Conservation (phyloP, 1,140 invertebrate species). For the Lepidostoma basale region DNA sequence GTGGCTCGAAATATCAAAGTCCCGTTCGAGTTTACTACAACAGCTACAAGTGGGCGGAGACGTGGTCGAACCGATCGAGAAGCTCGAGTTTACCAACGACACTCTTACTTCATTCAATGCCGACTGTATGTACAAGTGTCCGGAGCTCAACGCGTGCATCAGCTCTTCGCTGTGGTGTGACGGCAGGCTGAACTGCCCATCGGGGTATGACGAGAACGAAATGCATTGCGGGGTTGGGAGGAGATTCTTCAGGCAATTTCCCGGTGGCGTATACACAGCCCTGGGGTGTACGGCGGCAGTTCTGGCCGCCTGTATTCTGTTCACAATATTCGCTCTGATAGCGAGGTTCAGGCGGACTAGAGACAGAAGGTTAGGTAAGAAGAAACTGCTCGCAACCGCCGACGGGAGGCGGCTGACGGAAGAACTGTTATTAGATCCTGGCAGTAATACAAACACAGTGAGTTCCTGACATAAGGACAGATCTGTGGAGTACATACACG, state of each 20-base stretch:
- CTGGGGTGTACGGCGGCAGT: slow-evolving; percentile 63
- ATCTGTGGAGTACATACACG: slow-evolving; percentile 87
- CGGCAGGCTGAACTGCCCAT: slow-evolving; percentile 81
- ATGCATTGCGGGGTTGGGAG: slow-evolving; percentile 70
- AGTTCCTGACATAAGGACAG: slow-evolving; percentile 83
- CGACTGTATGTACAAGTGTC: slow-evolving; percentile 77
- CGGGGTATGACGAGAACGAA: slow-evolving; percentile 81
- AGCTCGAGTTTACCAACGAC: slow-evolving; percentile 57
- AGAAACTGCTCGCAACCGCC: slow-evolving; percentile 59
- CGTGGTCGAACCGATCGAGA: slow-evolving; percentile 49
- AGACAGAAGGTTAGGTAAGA: slow-evolving; percentile 58
- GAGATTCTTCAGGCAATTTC: slow-evolving; percentile 54
- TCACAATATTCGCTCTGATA: slow-evolving; percentile 58
- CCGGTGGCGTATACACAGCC: slow-evolving; percentile 60
- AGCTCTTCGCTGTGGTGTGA: slow-evolving; percentile 86
- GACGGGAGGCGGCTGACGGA: slow-evolving; percentile 63
- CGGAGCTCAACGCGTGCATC: slow-evolving; percentile 88
- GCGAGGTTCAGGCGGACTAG: slow-evolving; percentile 50
- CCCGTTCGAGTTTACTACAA: slow-evolving; percentile 66
- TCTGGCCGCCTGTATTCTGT: slow-evolving; percentile 61
- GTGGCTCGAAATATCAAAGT: slow-evolving; percentile 75
- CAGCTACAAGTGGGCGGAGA: slow-evolving; percentile 58
- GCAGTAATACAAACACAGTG: slow-evolving; percentile 60
- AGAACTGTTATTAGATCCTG: slow-evolving; percentile 65
- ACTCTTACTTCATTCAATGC: slow-evolving; percentile 58